These are phyloP conservation scores for Tupaia tana DNA, from an alignment of 2,113 vertebrate genomes.

Conservation along the genomic window DNA sequence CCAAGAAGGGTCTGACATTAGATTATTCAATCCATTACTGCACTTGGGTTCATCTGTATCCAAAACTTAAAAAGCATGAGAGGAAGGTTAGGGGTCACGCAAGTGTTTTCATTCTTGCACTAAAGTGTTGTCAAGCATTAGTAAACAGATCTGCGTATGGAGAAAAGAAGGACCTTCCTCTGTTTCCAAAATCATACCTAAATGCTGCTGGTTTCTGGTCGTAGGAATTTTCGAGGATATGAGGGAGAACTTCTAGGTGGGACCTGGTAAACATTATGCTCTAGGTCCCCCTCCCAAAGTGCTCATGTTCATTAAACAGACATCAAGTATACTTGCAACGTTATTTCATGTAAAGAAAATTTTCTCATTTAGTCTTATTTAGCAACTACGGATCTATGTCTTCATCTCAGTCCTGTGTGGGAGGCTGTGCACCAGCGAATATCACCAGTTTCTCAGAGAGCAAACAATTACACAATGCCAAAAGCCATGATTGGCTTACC, in stretches of 20 bases:
- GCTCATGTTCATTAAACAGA: neutral
- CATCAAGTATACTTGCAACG: too few relatives aligned
- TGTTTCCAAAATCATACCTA: neutral
- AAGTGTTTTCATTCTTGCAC: neutral
- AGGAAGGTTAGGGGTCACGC: neutral
- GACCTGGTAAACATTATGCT: accelerated
- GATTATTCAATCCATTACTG: neutral
- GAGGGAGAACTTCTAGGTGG: neutral
- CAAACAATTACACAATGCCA: too few relatives aligned
- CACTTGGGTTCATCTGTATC: neutral
- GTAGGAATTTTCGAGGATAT: neutral
- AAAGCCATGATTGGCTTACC: too few relatives aligned
- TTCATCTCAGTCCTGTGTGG: neutral
- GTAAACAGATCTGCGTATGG: neutral
- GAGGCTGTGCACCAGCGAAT: too few relatives aligned
- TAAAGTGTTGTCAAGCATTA: neutral
- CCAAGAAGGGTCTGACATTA: neutral
- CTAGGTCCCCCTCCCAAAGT: neutral
- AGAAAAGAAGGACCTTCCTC: neutral
- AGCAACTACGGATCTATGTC: neutral
- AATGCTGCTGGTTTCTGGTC: neutral
- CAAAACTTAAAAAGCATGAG: neutral
- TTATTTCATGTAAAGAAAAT: neutral
- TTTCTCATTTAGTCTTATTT: neutral
- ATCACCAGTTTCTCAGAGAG: too few relatives aligned